Evolutionary conservation across 2,797 vertebrate species (phyloP).

Genomic region (Discoglossus pictus): DNA sequence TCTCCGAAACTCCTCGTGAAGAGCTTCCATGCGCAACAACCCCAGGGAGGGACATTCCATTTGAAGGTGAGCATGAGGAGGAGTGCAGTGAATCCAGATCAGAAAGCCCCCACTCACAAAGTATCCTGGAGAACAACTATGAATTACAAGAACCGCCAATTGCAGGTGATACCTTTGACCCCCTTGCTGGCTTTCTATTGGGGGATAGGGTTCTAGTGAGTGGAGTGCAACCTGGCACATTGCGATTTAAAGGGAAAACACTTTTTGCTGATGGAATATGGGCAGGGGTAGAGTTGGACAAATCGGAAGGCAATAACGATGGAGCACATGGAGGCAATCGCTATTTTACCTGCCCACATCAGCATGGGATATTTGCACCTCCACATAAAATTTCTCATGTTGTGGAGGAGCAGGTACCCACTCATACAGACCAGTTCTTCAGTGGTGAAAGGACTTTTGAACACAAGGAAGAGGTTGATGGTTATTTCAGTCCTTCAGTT

Average conservation of each 20-base stretch:
- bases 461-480: slow-evolving; percentile 8
- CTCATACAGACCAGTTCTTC: slow-evolving; percentile 72
- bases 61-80: slow-evolving; percentile 9
- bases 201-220: slow-evolving; percentile 91
- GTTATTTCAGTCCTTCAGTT: background rate
- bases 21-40: slow-evolving; percentile 28
- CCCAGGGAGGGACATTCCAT: slow-evolving; percentile 30
- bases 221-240: slow-evolving; percentile 86
- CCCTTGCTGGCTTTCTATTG: slow-evolving; percentile 78
- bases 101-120: slow-evolving; percentile 3
- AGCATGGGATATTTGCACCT: slow-evolving; percentile 92
- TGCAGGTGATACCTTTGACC: slow-evolving; percentile 60
- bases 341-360: slow-evolving; percentile 86
- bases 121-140: slow-evolving; percentile 15
- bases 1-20: slow-evolving; percentile 35
- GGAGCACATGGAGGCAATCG: slow-evolving; percentile 84
- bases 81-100: background rate
- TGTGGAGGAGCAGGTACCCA: slow-evolving; percentile 66
- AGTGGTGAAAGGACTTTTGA: slow-evolving; percentile 60
- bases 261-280: slow-evolving; percentile 91
- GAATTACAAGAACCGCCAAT: slow-evolving; percentile 41
- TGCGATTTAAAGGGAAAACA: slow-evolving; percentile 90
- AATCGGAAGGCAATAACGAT: slow-evolving; percentile 91
- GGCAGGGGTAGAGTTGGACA: slow-evolving; percentile 95
- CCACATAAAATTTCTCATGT: slow-evolving; percentile 86